Percentiles rank a stretch among this genome's conserved stretches.
Evolutionary conservation across 2,113 vertebrate species (phyloP).

Genomic region (Furnarius figulus): DNA sequence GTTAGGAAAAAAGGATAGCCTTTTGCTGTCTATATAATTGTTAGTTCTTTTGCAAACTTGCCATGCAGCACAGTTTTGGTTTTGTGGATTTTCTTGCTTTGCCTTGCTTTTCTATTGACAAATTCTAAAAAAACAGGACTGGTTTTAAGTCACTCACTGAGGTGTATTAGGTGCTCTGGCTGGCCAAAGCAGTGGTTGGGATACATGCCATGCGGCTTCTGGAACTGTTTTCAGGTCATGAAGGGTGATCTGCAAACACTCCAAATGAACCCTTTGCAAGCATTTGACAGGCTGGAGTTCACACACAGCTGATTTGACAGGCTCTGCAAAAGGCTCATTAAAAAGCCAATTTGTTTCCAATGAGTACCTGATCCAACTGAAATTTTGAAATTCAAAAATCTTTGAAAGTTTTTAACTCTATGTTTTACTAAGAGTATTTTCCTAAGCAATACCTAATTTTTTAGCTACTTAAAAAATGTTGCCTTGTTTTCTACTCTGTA

Average conservation of each 20-base stretch:
- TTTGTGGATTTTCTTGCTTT: neutral
- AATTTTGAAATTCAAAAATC: neutral
- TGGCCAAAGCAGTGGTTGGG: neutral
- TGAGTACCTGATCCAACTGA: neutral
- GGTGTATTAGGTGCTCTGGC: neutral
- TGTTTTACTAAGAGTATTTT: neutral
- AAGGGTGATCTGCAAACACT: conserved; percentile 34
- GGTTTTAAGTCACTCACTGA: neutral
- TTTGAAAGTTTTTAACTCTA: neutral
- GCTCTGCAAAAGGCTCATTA: neutral
- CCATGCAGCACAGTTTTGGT: neutral
- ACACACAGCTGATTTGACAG: conserved; percentile 19
- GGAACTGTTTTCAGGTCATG: conserved; percentile 15
- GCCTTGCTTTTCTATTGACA: neutral
- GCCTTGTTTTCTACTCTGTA: neutral
- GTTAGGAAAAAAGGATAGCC: neutral
- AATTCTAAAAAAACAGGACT: neutral
- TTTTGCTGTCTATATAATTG: neutral
- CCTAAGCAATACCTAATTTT: neutral
- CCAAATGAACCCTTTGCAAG: neutral
- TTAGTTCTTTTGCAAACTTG: neutral
- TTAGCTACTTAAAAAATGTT: neutral
- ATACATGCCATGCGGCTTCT: neutral
- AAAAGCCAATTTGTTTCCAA: neutral
- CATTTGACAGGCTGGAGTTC: conserved; percentile 38